Base-by-base conservation (phyloP, 2,888 invertebrate species). In the Ophion slaviceki region DNA sequence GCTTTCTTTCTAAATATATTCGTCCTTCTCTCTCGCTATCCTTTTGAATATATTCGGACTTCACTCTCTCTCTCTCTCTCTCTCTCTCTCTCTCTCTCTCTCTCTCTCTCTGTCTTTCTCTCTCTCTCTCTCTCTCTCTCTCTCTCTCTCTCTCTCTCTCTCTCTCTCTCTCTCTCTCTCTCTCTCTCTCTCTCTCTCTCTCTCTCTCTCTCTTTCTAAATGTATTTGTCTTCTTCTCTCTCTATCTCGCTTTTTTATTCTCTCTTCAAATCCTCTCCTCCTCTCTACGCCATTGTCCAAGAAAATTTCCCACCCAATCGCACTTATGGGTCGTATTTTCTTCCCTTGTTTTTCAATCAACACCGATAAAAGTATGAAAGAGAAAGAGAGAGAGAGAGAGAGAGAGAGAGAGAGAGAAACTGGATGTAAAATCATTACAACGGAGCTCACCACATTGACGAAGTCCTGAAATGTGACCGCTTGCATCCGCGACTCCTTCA, bases 401-500 rank as follows among this genome's bases (percentile, higher is more conserved):
- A 53, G 17, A 53, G 2, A 17, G 4, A 14, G 53, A 53, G 17
- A 17, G 40, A 40, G 40, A 40, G 40, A 40, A 40, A 40, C 40
- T 40, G 40, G 8, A 40, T 7, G 17, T 53, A 5, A 17, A 53
- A 17, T 2, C 53, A 5, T 14, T 14, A 2, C 53, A n/a, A 67
- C 11, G 40, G 32, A 17, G 76, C 98, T 98, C 93, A 98, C 98
- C 96, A 98, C 97, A 95, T 98, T 98, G 89, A 98, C 97, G 94
- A 98, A 98, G 93, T 98, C 98, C 95, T 98, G 98, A 94, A 98
- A 98, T 61, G 98, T 98, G 91, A 98, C 97, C 84, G 98, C 97
- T 84, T 96, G 96, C 89, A 90, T 90, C 45, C 89, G 90, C 20
- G 90, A 90, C 83, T 93, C 93, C 74, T 92, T 93, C 10, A 91